Evolutionary conservation across 2,888 invertebrate genomes (phyloP), one percentile per base, ranked within the genome.

Genomic region (Blera fallax): DNA sequence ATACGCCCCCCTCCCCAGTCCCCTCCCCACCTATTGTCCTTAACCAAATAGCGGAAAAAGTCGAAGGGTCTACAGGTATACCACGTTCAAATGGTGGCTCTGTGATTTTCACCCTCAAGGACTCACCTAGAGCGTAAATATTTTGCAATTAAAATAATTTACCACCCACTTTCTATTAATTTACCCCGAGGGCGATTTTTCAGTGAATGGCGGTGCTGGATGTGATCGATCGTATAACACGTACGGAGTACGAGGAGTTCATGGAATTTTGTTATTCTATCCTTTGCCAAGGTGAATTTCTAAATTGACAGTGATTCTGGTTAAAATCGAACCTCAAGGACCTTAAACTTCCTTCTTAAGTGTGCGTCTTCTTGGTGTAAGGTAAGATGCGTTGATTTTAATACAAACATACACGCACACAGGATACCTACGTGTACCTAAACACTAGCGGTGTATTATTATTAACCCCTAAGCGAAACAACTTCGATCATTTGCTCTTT

Each of bases 131-230:
- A 60, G 64, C 65, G 64, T 60, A 60, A 77, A 83, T 77, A 77
- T 83, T 82, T 77, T 65, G 77, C 77, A 82, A 77, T 82, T 82
- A 82, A 77, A 77, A 82, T 65, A 52, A 65, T 72, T 72, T 32
- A 58, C 56, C 70, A 52, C 64, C 56, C 64, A 32, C 32, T 77
- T 65, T 45, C 48, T 56, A 70, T 72, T 45, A 72, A 65, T 65
- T 40, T 21, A 72, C 62, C 43, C 18, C 10, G 50, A 50, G 32
- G 65, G 24, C 27, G 45, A 48, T 37, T 40, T 56, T 43, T 1
- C 34, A 40, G n/a, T 7, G 6, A 24, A 5, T 16, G 56, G 3
- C 1, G 3, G 21, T 6, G 24, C 3, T 18, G 11, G 24, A 40
- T 43, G 43, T 43, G 52, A 65, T 54, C 52, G 64, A 74, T 65